A percentile compares a stretch with the other conserved stretches of the same genome.
Evolutionary conservation across 2,888 invertebrate species (phyloP).

Genomic region (Pelosia muscerda): DNA sequence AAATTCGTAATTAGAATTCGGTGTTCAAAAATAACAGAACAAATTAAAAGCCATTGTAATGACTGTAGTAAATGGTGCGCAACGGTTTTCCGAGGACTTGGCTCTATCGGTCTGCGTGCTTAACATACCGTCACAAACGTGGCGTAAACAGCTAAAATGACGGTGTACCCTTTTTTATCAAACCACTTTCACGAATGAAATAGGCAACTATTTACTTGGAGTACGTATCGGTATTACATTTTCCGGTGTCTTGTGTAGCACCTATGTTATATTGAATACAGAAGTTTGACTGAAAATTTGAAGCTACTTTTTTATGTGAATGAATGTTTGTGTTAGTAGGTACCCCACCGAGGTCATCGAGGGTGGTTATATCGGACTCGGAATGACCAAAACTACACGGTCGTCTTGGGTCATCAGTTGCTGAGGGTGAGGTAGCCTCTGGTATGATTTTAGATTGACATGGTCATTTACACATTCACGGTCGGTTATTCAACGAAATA

Average conservation of each 20-base stretch:
- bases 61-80: neutral
- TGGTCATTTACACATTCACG: too few species aligned
- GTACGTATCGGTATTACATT: too few species aligned
- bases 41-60: neutral
- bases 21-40: neutral
- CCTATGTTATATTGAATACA: neutral
- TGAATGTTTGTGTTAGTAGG: too few species aligned
- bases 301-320: too few species aligned
- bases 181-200: neutral
- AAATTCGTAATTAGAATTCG: neutral
- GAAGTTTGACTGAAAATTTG: neutral
- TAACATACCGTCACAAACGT: neutral
- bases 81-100: neutral
- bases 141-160: neutral
- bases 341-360: too few species aligned
- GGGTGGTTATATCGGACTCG: too few species aligned
- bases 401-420: too few species aligned
- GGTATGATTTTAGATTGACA: too few species aligned
- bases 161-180: conserved; percentile 3
- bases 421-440: too few species aligned
- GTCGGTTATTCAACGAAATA: too few species aligned
- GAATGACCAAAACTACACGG: too few species aligned
- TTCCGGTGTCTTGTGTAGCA: neutral
- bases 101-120: too few species aligned
- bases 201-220: conserved; percentile 3